These are phyloP conservation scores for Globodera ellingtonae DNA, from an alignment of 1,140 invertebrate genomes.

Conservation along the genomic window DNA sequence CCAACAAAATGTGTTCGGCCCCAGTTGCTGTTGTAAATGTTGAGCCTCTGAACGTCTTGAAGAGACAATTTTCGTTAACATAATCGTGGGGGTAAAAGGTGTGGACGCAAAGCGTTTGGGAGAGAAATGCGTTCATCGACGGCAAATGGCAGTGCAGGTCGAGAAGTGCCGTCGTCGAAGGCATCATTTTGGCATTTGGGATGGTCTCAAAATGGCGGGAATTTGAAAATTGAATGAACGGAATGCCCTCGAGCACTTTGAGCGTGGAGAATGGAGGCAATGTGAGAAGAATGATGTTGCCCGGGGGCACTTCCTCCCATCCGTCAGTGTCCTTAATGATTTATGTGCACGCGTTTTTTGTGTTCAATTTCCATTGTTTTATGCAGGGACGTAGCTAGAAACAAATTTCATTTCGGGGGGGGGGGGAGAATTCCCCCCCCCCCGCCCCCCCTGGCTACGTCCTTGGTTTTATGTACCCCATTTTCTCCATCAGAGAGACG, in stretches of 20 bases:
- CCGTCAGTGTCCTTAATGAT: not conserved
- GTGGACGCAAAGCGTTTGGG: not conserved
- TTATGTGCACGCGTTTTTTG: not conserved
- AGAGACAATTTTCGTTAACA: not conserved
- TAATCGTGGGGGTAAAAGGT: not conserved
- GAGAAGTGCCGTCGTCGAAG: not conserved
- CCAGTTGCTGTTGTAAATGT: not conserved
- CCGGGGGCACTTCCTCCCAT: conserved; percentile 15
- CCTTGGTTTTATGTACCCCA: no score
- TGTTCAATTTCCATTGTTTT: not conserved
- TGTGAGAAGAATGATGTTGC: not conserved
- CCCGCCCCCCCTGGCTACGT: no score
- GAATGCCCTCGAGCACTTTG: not conserved
- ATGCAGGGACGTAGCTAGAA: no score
- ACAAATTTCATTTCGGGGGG: no score
- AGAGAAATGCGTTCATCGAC: not conserved
- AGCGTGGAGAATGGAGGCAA: not conserved
- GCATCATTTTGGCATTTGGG: not conserved
- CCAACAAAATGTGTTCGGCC: not conserved
- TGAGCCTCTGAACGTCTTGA: not conserved
- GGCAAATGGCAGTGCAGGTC: not conserved
- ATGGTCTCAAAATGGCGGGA: not conserved
- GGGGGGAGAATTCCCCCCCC: no score
- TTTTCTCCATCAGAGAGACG: not conserved
- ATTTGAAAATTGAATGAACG: not conserved